Evolutionary conservation across 2,888 invertebrate species (phyloP), one percentile per base, ranked within the genome.

Genomic region (Erpobdella octoculata): DNA sequence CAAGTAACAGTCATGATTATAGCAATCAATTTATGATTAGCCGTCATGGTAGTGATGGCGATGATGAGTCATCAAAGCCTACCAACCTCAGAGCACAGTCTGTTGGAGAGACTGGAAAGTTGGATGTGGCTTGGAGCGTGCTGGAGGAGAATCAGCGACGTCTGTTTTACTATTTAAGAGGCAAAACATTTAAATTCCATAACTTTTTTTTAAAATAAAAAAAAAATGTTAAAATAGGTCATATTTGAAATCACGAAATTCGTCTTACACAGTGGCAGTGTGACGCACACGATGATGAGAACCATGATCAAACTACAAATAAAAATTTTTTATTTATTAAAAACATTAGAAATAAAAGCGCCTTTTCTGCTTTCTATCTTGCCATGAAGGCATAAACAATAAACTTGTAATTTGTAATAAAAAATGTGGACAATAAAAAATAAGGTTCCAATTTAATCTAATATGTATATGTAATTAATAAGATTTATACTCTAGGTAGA

Each of bases 81-180:
- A 18, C 67, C 62, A 69, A 96, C 79, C 82, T 84, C 76, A 33
- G 48, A 31, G 33, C 77, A 75, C 61, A 96, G 85, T 75, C 92
- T 88, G 78, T 90, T 88, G 82, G 93, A 91, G 79, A 95, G 92
- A 9, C 86, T 86, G 75, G 88, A 87, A 59, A 91, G 89, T 85
- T 93, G 91, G 80, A 97, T 93, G 84, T 96, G 95, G 21, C 93
- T 93, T 67, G 98, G 98, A 73, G 96, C 95, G n/a, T 96, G 95
- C 85, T 98, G 97, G 66, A 98, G 86, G 4, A 77, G 66, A 46
- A 77, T 76, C 38, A 76, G 62, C 1, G 75, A 73, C 9, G 75
- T 74, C 36, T 75, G 74, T 53, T 74, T 76, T 59, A 77, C 76
- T 77, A 73, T 41, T 3, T 33, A 25, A 37, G 38, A 66, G 1